Conservation (phyloP, 2,113 vertebrate species). For the Protomyctophum bolini region DNA sequence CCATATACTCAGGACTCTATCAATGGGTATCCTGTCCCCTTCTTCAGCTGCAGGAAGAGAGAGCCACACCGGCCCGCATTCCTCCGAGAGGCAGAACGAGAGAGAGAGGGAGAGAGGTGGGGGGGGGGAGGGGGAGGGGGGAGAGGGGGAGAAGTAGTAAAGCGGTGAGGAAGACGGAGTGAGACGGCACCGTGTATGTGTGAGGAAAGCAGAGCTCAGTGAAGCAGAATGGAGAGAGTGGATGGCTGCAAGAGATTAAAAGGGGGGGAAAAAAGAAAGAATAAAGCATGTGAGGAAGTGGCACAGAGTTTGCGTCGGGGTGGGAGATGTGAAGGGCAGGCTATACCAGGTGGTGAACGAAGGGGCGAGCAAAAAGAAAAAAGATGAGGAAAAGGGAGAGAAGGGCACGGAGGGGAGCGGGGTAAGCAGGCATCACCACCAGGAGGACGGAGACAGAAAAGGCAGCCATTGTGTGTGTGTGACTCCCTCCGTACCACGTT, state of each 20-base stretch:
- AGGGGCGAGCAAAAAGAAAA: background rate
- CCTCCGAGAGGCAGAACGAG: slow-evolving; percentile 49
- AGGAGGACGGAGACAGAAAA: slow-evolving; percentile 56
- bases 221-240: too few species aligned
- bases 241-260: too few species aligned
- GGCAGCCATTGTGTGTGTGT: slow-evolving; percentile 61
- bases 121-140: background rate
- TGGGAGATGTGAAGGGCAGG: too few species aligned
- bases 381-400: background rate
- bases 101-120: slow-evolving; percentile 32
- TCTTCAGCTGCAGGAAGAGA: slow-evolving; percentile 69
- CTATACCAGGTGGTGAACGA: too few species aligned
- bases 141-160: background rate
- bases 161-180: too few species aligned
- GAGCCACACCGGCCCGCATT: slow-evolving; percentile 70
- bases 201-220: too few species aligned
- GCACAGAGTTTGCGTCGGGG: too few species aligned
- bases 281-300: too few species aligned
- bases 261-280: too few species aligned
- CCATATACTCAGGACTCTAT: slow-evolving; percentile 57
- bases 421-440: slow-evolving; percentile 36
- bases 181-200: too few species aligned
- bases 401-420: slow-evolving; percentile 17
- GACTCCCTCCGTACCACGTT: slow-evolving; percentile 41
- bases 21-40: slow-evolving; percentile 83